These are phyloP conservation scores for Colletes collaris DNA, from an alignment of 2,888 invertebrate species.

Conservation along the genomic window DNA sequence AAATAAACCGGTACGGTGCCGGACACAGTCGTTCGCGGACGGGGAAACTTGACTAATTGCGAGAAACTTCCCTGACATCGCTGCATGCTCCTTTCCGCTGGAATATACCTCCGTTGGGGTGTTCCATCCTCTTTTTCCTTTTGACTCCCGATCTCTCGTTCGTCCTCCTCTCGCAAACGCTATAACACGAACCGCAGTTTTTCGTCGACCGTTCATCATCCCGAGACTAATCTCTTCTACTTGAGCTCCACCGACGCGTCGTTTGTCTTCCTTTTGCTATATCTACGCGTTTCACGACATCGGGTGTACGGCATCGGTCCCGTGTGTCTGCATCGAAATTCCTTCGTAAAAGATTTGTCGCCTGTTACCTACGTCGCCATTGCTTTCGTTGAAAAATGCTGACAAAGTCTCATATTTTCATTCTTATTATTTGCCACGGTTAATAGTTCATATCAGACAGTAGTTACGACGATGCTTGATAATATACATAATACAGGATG, in stretches of 20 bases:
- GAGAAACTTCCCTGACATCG: slow-evolving; percentile 68
- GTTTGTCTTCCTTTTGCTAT: slow-evolving; percentile 68
- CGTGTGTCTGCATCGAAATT: slow-evolving; percentile 27
- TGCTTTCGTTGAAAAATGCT: background rate
- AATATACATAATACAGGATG: too few species aligned
- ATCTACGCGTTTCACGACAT: slow-evolving; percentile 10
- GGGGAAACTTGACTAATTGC: slow-evolving; percentile 70
- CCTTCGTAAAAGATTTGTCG: slow-evolving; percentile 20
- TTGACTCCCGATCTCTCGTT: slow-evolving; percentile 29
- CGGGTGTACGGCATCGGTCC: background rate
- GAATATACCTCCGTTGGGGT: slow-evolving; percentile 60
- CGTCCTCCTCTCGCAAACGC: slow-evolving; percentile 59
- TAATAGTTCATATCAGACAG: too few species aligned
- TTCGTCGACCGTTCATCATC: slow-evolving; percentile 70
- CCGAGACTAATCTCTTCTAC: slow-evolving; percentile 75
- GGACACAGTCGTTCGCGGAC: slow-evolving; percentile 59
- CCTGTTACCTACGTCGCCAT: background rate
- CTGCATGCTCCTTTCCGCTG: slow-evolving; percentile 65
- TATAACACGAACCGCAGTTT: slow-evolving; percentile 68
- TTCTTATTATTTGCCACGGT: too few species aligned
- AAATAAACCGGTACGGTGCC: slow-evolving; percentile 63
- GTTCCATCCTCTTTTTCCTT: slow-evolving; percentile 30
- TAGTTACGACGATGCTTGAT: too few species aligned
- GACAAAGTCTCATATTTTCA: background rate
- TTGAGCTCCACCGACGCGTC: slow-evolving; percentile 68